Evolutionary conservation across 1,140 invertebrate species (phyloP).

Genomic region (Caerostris darwini): DNA sequence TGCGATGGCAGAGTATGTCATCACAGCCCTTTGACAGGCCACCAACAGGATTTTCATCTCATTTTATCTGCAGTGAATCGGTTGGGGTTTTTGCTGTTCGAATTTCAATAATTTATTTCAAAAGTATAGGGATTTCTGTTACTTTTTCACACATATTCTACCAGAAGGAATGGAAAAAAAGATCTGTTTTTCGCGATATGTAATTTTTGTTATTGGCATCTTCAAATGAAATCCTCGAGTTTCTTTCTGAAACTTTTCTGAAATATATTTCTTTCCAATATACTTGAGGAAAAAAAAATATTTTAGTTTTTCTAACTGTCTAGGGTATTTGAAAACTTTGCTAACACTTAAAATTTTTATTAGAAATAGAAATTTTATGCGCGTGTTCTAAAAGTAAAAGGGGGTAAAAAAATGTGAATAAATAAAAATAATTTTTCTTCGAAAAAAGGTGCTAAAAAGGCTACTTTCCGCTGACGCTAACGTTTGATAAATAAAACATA

Average conservation of each 20-base stretch:
- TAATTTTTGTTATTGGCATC: not conserved
- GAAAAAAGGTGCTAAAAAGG: not conserved
- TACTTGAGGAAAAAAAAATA: not conserved
- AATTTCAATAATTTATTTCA: conserved; percentile 46
- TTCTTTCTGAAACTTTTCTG: not conserved
- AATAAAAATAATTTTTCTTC: not conserved
- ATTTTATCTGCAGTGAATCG: not conserved
- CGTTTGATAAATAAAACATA: conserved; percentile 7
- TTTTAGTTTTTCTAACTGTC: not conserved
- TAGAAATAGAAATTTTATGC: conserved; percentile 38
- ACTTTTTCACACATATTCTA: not conserved
- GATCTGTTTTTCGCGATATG: not conserved
- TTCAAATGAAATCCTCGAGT: not conserved
- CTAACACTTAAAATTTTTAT: conserved; percentile 32
- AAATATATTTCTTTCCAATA: not conserved
- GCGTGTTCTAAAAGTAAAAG: not conserved
- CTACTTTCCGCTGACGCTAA: not conserved
- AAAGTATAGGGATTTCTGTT: not conserved
- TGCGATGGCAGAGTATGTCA: not conserved
- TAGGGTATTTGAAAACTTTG: conserved; percentile 37
- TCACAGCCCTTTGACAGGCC: not conserved
- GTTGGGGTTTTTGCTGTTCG: not conserved
- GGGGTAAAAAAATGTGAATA: not conserved
- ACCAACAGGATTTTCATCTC: not conserved
- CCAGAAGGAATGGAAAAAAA: not conserved